These are phyloP conservation scores for Parthenolecanium corni DNA, from an alignment of 2,888 invertebrate genomes.

Conservation along the genomic window DNA sequence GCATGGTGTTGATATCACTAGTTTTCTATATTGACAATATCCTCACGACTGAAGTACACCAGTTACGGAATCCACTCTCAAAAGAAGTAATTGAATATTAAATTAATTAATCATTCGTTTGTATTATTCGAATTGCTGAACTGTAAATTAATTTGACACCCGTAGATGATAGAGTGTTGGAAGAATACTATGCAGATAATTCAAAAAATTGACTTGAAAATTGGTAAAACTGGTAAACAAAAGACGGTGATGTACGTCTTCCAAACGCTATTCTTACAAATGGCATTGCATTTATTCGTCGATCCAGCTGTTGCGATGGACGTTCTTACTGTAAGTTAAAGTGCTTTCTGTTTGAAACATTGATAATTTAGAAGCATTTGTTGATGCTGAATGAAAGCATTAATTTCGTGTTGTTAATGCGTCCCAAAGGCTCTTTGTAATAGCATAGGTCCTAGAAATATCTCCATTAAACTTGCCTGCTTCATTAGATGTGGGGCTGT, in stretches of 20 bases:
- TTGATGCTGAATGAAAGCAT: no score
- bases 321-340: conserved; percentile 20
- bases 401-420: no score
- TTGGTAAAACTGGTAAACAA: conserved; percentile 25
- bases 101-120: background rate
- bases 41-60: background rate
- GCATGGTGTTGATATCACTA: conserved; percentile 28
- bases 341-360: no score
- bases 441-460: no score
- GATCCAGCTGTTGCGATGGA: conserved; percentile 38
- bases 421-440: no score
- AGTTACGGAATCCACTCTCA: conserved; percentile 16
- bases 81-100: conserved; percentile 20
- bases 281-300: conserved; percentile 59
- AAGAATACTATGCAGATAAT: conserved; percentile 23
- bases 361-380: no score
- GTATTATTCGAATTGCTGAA: background rate
- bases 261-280: conserved; percentile 56
- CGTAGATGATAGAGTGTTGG: conserved; percentile 22
- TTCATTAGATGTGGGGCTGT: no score
- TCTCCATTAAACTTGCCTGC: no score
- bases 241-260: conserved; percentile 39
- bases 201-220: conserved; percentile 28
- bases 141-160: background rate
- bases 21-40: conserved; percentile 27